A percentile compares a stretch with the other conserved stretches of the same genome.
Conservation (phyloP, 1,140 invertebrate genomes). For the Musca domestica region DNA sequence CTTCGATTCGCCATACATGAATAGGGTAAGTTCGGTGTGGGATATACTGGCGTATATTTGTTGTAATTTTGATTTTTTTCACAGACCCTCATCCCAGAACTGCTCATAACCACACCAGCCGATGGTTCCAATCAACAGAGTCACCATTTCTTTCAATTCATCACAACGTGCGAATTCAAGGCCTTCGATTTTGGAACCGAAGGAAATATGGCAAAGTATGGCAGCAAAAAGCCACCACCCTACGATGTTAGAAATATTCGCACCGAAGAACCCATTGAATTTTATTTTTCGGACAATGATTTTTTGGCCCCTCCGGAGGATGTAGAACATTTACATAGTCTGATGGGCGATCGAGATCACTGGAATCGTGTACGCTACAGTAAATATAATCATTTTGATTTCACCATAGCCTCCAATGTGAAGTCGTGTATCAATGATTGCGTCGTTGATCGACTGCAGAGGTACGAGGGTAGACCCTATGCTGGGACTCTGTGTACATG, state of each 20-base stretch:
- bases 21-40: too few relatives aligned
- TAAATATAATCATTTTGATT: conserved; percentile 60
- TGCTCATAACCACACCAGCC: conserved; percentile 43
- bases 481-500: neutral
- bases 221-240: conserved; percentile 54
- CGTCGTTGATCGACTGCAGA: conserved; percentile 10
- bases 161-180: conserved; percentile 38
- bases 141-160: conserved; percentile 56
- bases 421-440: conserved; percentile 55
- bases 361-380: conserved; percentile 49
- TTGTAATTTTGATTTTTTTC: conserved; percentile 2
- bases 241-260: conserved; percentile 62
- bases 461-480: neutral
- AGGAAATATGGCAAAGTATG: conserved; percentile 54
- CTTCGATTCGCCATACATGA: too few relatives aligned
- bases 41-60: too few relatives aligned
- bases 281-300: conserved; percentile 66
- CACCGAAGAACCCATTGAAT: conserved; percentile 50
- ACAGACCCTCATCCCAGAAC: conserved; percentile 36
- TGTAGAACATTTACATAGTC: conserved; percentile 28
- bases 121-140: conserved; percentile 57
- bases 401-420: conserved; percentile 56
- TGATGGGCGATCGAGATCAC: conserved; percentile 45
- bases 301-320: conserved; percentile 57
- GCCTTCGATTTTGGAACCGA: conserved; percentile 54